phyloP scores from a whole-genome alignment of 2,888 invertebrate species.

The Bruchidius siliquastri region DNA sequence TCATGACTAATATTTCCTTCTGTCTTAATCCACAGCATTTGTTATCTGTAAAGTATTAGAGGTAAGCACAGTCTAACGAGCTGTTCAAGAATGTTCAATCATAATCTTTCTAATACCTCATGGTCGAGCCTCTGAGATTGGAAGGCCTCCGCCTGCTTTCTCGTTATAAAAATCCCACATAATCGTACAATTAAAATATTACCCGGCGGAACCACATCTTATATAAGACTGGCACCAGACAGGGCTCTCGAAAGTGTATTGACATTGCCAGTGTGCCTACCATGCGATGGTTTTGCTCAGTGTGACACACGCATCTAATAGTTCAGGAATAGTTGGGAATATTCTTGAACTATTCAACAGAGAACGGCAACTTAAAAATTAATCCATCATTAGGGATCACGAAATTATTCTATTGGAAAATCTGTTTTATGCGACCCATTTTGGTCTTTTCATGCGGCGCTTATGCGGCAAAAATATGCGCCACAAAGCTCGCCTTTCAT shows the following conservation, averaged over 20 bases:
- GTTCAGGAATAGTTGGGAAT: neutral
- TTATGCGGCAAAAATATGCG: too few relatives aligned
- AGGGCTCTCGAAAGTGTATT: neutral
- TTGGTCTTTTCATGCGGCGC: too few relatives aligned
- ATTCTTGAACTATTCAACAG: too few relatives aligned
- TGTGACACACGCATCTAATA: neutral
- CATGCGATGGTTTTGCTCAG: neutral
- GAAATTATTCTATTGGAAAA: too few relatives aligned
- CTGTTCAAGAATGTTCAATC: neutral
- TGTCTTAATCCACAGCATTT: neutral
- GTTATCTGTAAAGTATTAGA: neutral
- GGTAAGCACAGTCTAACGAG: neutral
- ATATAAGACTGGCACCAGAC: neutral
- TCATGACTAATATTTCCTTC: neutral
- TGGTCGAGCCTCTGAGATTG: neutral
- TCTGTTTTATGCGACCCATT: too few relatives aligned
- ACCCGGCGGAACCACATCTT: neutral
- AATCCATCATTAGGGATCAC: too few relatives aligned
- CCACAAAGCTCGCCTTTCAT: too few relatives aligned
- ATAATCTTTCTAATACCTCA: neutral
- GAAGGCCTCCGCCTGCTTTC: neutral
- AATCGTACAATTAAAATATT: neutral
- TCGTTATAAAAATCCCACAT: neutral
- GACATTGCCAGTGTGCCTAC: neutral
- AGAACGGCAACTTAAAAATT: too few relatives aligned